Conservation (phyloP, 2,797 vertebrate genomes). For the Pampus argenteus region DNA sequence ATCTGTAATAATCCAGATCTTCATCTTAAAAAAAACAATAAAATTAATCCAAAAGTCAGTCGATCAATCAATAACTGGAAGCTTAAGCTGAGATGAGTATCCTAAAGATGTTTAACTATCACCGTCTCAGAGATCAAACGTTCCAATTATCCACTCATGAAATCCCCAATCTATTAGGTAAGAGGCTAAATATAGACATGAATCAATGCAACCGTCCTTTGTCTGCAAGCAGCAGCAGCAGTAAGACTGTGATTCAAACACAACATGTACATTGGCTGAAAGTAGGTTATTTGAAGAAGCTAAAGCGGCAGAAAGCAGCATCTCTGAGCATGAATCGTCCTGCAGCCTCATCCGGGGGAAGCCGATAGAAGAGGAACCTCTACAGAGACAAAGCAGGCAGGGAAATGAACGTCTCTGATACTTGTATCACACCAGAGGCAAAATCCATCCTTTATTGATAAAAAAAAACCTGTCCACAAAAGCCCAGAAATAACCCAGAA, state of each 20-base stretch:
- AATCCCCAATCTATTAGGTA: slow-evolving; percentile 17
- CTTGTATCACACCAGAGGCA: slow-evolving; percentile 16
- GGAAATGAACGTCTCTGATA: slow-evolving; percentile 23
- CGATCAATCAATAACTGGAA: slow-evolving; percentile 8
- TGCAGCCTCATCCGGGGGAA: not conserved
- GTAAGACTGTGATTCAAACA: not conserved
- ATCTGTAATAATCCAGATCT: not conserved
- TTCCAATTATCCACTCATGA: slow-evolving; percentile 1
- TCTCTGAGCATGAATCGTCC: slow-evolving; percentile 15
- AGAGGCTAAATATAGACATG: slow-evolving; percentile 25
- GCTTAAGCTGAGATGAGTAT: slow-evolving; percentile 8
- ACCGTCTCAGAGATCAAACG: slow-evolving; percentile 9
- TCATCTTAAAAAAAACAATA: not conserved
- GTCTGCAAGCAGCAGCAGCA: not conserved
- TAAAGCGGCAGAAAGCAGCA: not conserved
- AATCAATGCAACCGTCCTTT: not conserved
- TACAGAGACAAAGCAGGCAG: slow-evolving; percentile 8
- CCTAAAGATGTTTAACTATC: not conserved
- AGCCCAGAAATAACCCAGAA: slow-evolving; percentile 12
- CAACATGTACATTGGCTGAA: not conserved
- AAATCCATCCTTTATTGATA: slow-evolving; percentile 42
- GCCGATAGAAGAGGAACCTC: slow-evolving; percentile 11
- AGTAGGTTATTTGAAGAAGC: slow-evolving; percentile 11
- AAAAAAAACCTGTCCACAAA: slow-evolving; percentile 6
- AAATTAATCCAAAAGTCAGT: not conserved